Evolutionary conservation across 2,888 invertebrate species (phyloP), one percentile per base, ranked within the genome.

Genomic region (Sarcophaga rosellei): DNA sequence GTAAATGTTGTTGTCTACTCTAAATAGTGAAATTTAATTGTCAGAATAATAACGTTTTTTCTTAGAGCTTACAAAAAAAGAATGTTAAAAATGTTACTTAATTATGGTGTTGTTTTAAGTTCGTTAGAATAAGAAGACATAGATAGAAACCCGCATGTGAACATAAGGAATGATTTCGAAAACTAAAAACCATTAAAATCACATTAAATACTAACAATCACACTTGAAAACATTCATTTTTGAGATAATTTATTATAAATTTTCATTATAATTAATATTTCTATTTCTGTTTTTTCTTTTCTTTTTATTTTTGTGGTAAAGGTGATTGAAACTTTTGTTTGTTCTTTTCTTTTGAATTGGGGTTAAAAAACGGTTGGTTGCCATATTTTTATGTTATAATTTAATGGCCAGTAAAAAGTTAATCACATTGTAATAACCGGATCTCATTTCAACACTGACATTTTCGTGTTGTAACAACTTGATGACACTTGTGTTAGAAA

Each of bases 21-120:
- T 74, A 57, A 59, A 61, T 77, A 45, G 59, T 59, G 76, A 77
- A 59, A 68, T 68, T 61, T 77, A 61, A 68, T 68, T 76, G 25
- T 20, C 44, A 44, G 57, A 68, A 77, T 15, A 73, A 45, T 45
- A 45, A 45, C 61, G n/a, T n/a, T 44, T 23, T 69, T 69, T n/a
- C n/a, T 53, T 57, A 17, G 23, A 70, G 11, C 17, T 45, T 45
- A 0, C 21, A 12, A 25, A 25, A 69, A 53, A 57, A 25, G 21
- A 47, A 23, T 20, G 8, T 17, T 4, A 12, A 53, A 69, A 23
- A 57, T 47, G 8, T 69, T 53, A 23, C 69, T 69, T 23, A 69
- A 69, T 69, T 69, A 8, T 17, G 3, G 21, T 17, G 23, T 25
- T 23, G 11, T 23, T 5, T n/a, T 23, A 70, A 53, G 53, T 3